Evolutionary conservation across 2,797 vertebrate genomes (phyloP).

Genomic region (Vespertilio murinus): DNA sequence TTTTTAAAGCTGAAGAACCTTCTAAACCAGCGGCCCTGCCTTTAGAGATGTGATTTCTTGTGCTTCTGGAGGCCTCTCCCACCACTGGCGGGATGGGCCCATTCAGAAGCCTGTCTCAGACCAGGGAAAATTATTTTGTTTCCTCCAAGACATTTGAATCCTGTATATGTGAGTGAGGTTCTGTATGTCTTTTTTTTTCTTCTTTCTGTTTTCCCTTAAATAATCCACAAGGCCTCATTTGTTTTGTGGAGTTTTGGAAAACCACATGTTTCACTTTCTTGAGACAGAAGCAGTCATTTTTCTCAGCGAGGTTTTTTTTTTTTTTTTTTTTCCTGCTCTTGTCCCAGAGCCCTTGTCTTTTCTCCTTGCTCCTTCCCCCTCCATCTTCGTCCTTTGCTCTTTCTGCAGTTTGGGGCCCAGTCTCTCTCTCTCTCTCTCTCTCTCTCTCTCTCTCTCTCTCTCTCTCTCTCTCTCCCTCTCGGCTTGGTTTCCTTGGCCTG

Average conservation of each 20-base stretch:
- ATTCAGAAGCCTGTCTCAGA: not conserved
- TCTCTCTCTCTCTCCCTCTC: not conserved
- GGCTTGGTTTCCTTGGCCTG: not conserved
- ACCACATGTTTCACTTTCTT: not conserved
- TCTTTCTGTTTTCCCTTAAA: constrained; percentile 11
- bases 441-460: not conserved
- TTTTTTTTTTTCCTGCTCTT: no score
- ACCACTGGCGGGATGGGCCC: not conserved
- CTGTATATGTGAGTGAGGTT: not conserved
- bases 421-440: not conserved
- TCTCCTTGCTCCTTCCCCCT: not conserved
- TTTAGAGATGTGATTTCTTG: not conserved
- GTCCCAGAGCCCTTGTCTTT: not conserved
- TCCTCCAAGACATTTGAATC: constrained; percentile 41
- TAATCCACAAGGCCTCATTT: constrained; percentile 32
- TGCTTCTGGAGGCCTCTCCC: not conserved
- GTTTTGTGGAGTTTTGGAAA: constrained; percentile 34
- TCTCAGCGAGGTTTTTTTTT: not conserved
- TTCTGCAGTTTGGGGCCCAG: not conserved
- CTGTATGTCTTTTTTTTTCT: not conserved
- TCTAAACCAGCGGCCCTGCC: not conserved
- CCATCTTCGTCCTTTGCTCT: not conserved
- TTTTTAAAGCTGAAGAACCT: constrained; percentile 12
- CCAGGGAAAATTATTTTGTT: constrained; percentile 51
- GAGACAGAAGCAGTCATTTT: not conserved